Conservation (phyloP, 2,113 vertebrate genomes). For the chimpanzee (Pan troglodytes) region NHGRI_mPanTro3-v2.1_pri NC_072411.2:140743001-140743500, state of each 20-base stretch:
- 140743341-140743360: background rate
- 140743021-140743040: accelerated
- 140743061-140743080: background rate
- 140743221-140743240: background rate
- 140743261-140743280: background rate
- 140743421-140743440: constrained; percentile 38
- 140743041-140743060: too few species aligned
- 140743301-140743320: background rate
- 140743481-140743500: background rate
- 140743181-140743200: accelerated
- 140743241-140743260: too few species aligned
- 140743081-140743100: accelerated
- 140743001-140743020: accelerated
- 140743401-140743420: background rate
- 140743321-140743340: background rate
- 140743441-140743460: background rate
- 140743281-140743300: background rate
- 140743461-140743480: background rate
- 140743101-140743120: accelerated
- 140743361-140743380: background rate
- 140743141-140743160: background rate
- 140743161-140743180: accelerated
- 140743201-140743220: accelerated
- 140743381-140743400: background rate
- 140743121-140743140: accelerated